Conservation (phyloP, 92 coral and sea anemone genomes). For the Porites lobata region DNA sequence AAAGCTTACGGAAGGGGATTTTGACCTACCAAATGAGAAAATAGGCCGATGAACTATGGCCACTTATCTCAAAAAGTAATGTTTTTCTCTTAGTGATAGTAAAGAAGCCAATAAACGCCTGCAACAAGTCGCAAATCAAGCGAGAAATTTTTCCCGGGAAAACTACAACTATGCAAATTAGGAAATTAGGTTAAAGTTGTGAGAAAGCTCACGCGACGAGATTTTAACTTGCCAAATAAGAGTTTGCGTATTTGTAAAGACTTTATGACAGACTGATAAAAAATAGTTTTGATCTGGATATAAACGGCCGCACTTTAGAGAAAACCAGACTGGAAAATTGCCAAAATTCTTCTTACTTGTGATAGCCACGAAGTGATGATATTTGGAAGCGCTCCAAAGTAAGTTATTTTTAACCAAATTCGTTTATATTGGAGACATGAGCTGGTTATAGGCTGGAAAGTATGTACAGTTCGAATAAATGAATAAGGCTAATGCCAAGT, state of each 20-base stretch:
- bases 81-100: too few relatives aligned
- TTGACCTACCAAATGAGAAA: too few relatives aligned
- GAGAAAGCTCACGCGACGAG: conserved; percentile 1
- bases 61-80: too few relatives aligned
- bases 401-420: too few relatives aligned
- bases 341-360: too few relatives aligned
- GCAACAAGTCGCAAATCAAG: background rate
- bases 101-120: too few relatives aligned
- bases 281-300: background rate
- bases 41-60: too few relatives aligned
- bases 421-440: too few relatives aligned
- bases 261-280: background rate
- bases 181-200: background rate
- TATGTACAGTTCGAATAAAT: background rate
- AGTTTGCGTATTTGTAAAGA: conserved; percentile 5
- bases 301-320: background rate
- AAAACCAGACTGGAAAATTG: too few relatives aligned
- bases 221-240: conserved; percentile 23
- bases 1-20: too few relatives aligned
- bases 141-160: background rate
- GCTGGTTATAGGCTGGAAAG: background rate
- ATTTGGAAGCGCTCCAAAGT: too few relatives aligned
- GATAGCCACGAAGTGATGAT: too few relatives aligned
- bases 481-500: background rate
- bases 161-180: background rate